Conservation (phyloP, 1,140 invertebrate species). For the Trypoxylus dichotomus region DNA sequence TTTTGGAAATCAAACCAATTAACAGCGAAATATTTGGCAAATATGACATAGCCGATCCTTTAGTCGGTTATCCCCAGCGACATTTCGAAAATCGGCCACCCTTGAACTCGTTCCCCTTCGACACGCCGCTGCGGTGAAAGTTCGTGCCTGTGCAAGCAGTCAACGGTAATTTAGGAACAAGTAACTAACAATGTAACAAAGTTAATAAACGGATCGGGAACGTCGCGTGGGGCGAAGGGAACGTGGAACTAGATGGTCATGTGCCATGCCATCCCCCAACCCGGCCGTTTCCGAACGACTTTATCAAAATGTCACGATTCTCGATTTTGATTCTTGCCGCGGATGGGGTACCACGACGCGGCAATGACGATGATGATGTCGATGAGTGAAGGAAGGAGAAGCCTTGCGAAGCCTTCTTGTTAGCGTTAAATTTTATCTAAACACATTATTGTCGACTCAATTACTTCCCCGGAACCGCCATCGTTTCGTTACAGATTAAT, state of each 20-base stretch:
- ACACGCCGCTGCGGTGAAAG: conserved; percentile 19
- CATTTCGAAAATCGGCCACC: background rate
- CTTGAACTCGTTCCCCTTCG: background rate
- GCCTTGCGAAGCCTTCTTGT: conserved; percentile 26
- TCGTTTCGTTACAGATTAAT: conserved; percentile 8
- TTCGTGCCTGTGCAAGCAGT: conserved; percentile 33
- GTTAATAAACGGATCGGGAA: conserved; percentile 32
- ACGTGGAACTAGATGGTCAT: background rate
- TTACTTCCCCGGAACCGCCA: background rate
- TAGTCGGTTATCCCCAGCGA: background rate
- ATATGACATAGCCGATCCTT: conserved; percentile 27
- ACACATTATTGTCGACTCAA: conserved; percentile 23
- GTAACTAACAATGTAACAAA: conserved; percentile 40
- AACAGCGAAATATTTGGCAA: conserved; percentile 24
- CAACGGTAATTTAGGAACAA: conserved; percentile 36
- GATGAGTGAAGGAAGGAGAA: background rate
- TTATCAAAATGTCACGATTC: conserved; percentile 28
- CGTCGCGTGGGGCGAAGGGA: background rate
- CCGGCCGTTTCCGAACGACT: background rate
- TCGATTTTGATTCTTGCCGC: conserved; percentile 17
- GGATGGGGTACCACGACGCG: background rate
- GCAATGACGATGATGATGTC: background rate
- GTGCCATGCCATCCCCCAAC: background rate
- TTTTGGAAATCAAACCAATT: conserved; percentile 30
- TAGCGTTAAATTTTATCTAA: conserved; percentile 28